Evolutionary conservation across 2,797 vertebrate genomes (phyloP).

Genomic region (Myiotriccus ornatus): DNA sequence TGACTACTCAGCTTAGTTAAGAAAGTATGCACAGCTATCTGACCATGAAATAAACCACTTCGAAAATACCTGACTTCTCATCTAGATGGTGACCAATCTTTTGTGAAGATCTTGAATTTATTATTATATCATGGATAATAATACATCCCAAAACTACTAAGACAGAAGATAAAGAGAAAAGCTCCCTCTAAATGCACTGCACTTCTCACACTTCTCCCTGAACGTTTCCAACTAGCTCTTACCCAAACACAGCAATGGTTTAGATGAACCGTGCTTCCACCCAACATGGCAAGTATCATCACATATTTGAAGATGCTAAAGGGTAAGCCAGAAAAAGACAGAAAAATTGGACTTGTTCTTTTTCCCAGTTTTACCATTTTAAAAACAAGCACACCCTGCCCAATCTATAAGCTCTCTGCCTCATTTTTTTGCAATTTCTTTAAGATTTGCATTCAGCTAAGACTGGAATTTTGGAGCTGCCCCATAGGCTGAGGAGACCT

Average conservation of each 20-base stretch:
- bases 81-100: not conserved
- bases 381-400: not conserved
- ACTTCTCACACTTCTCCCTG: not conserved
- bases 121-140: not conserved
- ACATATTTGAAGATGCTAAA: not conserved
- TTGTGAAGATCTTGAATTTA: not conserved
- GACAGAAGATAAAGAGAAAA: not conserved
- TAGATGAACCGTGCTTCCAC: fast-evolving
- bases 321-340: not conserved
- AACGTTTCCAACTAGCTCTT: not conserved
- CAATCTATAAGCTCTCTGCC: not conserved
- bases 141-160: not conserved
- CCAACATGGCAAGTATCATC: not conserved
- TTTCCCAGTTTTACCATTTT: not conserved
- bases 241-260: not conserved
- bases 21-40: not conserved
- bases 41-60: not conserved
- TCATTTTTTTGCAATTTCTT: not conserved
- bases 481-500: not conserved
- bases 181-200: not conserved
- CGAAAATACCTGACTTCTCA: not conserved
- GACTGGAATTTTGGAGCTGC: not conserved
- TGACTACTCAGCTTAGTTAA: not conserved
- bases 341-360: not conserved
- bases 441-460: not conserved